phyloP scores from a whole-genome alignment of 2,888 invertebrate genomes.

The Orchestes rusci region DNA sequence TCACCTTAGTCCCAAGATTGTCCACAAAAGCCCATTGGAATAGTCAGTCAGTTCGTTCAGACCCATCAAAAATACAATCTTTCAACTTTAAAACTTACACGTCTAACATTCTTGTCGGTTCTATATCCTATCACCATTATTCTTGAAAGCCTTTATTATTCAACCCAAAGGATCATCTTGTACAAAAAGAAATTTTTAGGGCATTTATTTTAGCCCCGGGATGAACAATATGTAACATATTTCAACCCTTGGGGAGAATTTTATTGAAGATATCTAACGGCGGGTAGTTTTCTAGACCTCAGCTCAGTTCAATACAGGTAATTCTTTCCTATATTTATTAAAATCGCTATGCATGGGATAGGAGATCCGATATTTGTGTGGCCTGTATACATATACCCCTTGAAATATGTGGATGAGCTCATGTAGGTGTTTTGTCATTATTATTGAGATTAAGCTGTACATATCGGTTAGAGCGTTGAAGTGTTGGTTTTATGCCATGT shows the following conservation, averaged over 20 bases:
- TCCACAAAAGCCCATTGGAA: slow-evolving; percentile 41
- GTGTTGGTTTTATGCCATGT: slow-evolving; percentile 11
- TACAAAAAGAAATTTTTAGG: slow-evolving; percentile 16
- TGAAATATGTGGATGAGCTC: no score
- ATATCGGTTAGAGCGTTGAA: slow-evolving; percentile 4
- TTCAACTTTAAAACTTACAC: no score
- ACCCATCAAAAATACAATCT: no score
- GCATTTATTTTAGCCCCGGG: slow-evolving; percentile 19
- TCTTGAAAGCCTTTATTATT: slow-evolving; percentile 3
- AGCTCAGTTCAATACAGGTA: slow-evolving; percentile 13
- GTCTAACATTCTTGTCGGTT: no score
- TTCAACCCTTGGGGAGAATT: slow-evolving; percentile 14
- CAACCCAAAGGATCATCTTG: slow-evolving; percentile 10
- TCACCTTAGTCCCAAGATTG: slow-evolving; percentile 40
- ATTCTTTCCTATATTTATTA: slow-evolving; percentile 3
- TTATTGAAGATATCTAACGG: slow-evolving; percentile 7
- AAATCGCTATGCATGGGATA: neutral
- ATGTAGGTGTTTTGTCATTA: no score
- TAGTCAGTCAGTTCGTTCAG: no score
- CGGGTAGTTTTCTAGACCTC: slow-evolving; percentile 9
- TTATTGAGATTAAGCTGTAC: no score
- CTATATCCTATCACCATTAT: slow-evolving; percentile 1
- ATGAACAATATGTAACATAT: slow-evolving; percentile 17
- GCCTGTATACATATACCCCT: no score
- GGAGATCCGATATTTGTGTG: neutral